Evolutionary conservation across 2,888 invertebrate species (phyloP), one percentile per base, ranked within the genome.

Genomic region (Hipparchia sbordonii): DNA sequence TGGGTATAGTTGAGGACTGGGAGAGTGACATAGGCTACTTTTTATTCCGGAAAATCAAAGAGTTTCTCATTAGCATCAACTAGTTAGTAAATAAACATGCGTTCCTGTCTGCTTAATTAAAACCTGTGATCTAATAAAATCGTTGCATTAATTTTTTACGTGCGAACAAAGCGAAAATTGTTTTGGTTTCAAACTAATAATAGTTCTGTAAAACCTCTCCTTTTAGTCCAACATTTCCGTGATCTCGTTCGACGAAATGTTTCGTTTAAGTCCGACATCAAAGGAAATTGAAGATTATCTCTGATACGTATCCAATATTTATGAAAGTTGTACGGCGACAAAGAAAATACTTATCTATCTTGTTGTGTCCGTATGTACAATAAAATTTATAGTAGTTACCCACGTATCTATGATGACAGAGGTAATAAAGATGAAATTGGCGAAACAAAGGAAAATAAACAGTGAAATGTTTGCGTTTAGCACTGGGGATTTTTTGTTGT

Each of bases 401-500:
- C 45, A 67, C 8, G 39, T 66, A 70, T 23, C 61, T 54, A 66
- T 67, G 67, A 70, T 67, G 61, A 62, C 72, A 70, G 59, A 6
- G 48, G 57, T 39, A 67, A 71, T 23, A 52, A 71, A 59, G 65
- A 70, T 60, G 46, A 70, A 48, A 74, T 60, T 67, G 45, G 56
- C 57, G 66, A 68, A 51, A 39, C 62, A 67, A 48, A 67, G 70
- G 68, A 71, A 73, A 71, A 75, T 72, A 75, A 70, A 65, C 57
- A 78, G 57, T 23, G 57, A 23, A 57, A 57, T 13, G 57, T 57
- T 57, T 23, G 57, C 57, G 57, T 57, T 3, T 57, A 13, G 23
- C 57, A 57, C 23, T 13, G 13, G 57, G 57, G 13, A 23, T 23
- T 23, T 56, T 56, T 57, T 23, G 13, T 13, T 23, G 56, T 6